These are phyloP conservation scores for Chrysaora quinquecirrha DNA, from an alignment of 30 jellyfish, hydroid and myxozoan genomes.

Conservation along the genomic window DNA sequence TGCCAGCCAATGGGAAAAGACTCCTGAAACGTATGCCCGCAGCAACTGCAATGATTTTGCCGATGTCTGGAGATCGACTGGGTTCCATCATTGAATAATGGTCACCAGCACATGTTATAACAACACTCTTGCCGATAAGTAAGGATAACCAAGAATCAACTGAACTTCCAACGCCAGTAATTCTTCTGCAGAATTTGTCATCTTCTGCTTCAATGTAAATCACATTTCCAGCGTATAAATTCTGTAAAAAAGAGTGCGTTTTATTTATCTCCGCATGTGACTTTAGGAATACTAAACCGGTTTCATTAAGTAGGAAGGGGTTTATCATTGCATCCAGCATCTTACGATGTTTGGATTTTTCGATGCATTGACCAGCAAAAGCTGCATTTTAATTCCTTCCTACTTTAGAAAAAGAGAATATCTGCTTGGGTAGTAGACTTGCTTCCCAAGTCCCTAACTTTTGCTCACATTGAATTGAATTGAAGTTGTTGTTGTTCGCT, in stretches of 20 bases:
- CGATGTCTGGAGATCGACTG: constrained; percentile 62
- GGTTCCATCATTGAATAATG: constrained; percentile 68
- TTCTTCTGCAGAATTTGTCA: constrained; percentile 47
- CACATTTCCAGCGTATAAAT: constrained; percentile 33
- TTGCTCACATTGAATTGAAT: no score
- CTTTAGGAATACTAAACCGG: no score
- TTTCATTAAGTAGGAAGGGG: no score
- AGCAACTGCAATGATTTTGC: constrained; percentile 36
- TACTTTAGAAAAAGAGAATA: no score
- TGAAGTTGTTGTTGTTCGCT: no score
- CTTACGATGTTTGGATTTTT: no score
- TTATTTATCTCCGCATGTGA: no score
- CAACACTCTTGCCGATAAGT: neutral
- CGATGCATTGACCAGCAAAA: no score
- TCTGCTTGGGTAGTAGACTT: no score
- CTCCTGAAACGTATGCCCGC: constrained; percentile 39
- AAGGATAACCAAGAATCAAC: constrained; percentile 59
- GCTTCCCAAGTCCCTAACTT: no score
- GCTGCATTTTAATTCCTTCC: no score
- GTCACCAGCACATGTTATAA: constrained; percentile 53
- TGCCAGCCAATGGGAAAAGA: constrained; percentile 4
- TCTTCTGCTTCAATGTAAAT: constrained; percentile 59
- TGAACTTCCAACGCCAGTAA: constrained; percentile 53
- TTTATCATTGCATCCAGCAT: no score
- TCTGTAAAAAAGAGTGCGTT: constrained; percentile 20